Evolutionary conservation across 2,888 invertebrate species (phyloP).

Genomic region (Mythimna vitellina): DNA sequence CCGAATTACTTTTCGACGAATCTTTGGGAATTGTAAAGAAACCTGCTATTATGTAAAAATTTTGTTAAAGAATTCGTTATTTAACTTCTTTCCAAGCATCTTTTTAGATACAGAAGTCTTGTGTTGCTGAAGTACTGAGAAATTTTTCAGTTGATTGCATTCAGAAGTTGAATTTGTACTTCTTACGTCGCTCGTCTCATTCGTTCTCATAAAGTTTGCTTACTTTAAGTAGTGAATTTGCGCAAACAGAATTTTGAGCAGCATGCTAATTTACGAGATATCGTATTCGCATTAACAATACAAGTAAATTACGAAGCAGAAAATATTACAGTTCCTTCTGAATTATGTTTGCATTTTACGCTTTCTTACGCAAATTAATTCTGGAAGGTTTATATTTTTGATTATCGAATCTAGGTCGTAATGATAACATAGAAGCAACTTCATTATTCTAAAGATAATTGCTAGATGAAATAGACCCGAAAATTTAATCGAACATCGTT

Average conservation of each 20-base stretch:
- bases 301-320: conserved; percentile 57
- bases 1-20: conserved; percentile 68
- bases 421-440: conserved; percentile 19
- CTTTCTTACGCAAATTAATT: conserved; percentile 11
- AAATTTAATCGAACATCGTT: conserved; percentile 7
- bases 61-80: conserved; percentile 45
- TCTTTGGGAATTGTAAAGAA: conserved; percentile 66
- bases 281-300: conserved; percentile 63
- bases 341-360: conserved; percentile 21
- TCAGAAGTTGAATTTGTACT: conserved; percentile 71
- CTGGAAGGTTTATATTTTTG: conserved; percentile 12
- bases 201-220: conserved; percentile 60
- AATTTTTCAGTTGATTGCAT: conserved; percentile 71
- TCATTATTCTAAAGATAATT: conserved; percentile 37
- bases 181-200: conserved; percentile 65
- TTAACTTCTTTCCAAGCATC: conserved; percentile 40
- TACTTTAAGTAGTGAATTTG: conserved; percentile 63
- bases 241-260: conserved; percentile 72
- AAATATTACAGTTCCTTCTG: conserved; percentile 46
- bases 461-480: conserved; percentile 24
- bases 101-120: conserved; percentile 41
- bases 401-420: conserved; percentile 9
- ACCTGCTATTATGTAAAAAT: conserved; percentile 55
- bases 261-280: conserved; percentile 69
- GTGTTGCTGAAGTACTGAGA: conserved; percentile 52